A percentile compares a stretch with the other conserved stretches of the same genome.
Conservation (phyloP, 2,113 vertebrate species). For the Girardinichthys multiradiatus region DNA sequence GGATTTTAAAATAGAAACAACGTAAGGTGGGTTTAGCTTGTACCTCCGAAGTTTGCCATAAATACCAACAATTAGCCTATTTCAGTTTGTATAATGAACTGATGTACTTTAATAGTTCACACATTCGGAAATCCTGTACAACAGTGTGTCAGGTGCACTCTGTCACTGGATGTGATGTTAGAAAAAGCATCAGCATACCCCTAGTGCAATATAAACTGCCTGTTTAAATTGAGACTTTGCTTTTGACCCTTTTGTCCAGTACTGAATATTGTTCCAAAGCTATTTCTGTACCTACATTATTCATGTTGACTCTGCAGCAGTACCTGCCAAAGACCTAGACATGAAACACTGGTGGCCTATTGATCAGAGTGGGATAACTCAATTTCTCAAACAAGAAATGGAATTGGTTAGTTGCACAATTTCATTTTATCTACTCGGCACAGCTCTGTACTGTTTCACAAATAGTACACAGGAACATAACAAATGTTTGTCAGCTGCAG, state of each 20-base stretch:
- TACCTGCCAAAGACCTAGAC: conserved; percentile 40
- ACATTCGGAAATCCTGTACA: background rate
- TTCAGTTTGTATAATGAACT: conserved; percentile 28
- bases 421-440: conserved; percentile 8
- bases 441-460: background rate
- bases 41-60: conserved; percentile 15
- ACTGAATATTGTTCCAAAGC: conserved; percentile 32
- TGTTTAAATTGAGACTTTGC: conserved; percentile 27
- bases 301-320: conserved; percentile 28
- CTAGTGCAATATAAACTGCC: conserved; percentile 17
- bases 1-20: conserved; percentile 16
- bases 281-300: conserved; percentile 37
- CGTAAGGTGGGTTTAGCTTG: conserved; percentile 13
- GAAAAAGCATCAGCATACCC: background rate
- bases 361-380: conserved; percentile 35
- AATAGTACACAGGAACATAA: background rate
- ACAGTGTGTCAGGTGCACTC: too few species aligned
- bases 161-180: background rate
- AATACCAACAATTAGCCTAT: conserved; percentile 7
- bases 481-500: background rate
- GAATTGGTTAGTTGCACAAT: conserved; percentile 14
- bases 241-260: conserved; percentile 17
- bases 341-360: conserved; percentile 42
- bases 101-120: background rate
- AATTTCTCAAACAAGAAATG: conserved; percentile 26